Conservation (phyloP, 2,113 vertebrate species). For the Chionodraco myersi region DNA sequence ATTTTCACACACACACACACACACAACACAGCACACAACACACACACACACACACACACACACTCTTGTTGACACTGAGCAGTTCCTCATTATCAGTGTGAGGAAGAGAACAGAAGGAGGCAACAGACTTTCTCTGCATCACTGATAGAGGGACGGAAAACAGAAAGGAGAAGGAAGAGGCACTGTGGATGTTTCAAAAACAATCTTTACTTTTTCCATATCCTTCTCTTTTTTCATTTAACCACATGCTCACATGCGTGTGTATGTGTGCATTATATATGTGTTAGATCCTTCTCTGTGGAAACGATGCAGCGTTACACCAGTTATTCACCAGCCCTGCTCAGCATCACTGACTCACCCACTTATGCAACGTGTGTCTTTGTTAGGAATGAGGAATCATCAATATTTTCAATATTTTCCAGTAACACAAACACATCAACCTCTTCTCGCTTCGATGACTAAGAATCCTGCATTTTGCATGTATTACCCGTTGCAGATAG, state of each 20-base stretch:
- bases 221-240: constrained; percentile 23
- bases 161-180: constrained; percentile 3
- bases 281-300: no score
- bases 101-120: constrained; percentile 38
- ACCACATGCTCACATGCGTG: no score
- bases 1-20: constrained; percentile 4
- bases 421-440: constrained; percentile 18
- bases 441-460: constrained; percentile 2
- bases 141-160: constrained; percentile 24
- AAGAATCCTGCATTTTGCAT: not conserved
- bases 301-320: no score
- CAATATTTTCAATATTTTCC: not conserved
- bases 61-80: constrained; percentile 48
- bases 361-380: constrained; percentile 44
- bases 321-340: constrained; percentile 37
- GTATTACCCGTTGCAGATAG: not conserved
- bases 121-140: constrained; percentile 35
- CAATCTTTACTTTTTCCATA: constrained; percentile 35
- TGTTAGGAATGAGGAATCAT: constrained; percentile 22
- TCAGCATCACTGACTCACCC: constrained; percentile 53
- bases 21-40: constrained; percentile 3
- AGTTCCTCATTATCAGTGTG: constrained; percentile 50
- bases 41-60: not conserved
- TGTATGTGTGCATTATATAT: no score
- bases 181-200: not conserved